Evolutionary conservation across 2,888 invertebrate genomes (phyloP).

Genomic region (Gastracanthus pulcherrimus): DNA sequence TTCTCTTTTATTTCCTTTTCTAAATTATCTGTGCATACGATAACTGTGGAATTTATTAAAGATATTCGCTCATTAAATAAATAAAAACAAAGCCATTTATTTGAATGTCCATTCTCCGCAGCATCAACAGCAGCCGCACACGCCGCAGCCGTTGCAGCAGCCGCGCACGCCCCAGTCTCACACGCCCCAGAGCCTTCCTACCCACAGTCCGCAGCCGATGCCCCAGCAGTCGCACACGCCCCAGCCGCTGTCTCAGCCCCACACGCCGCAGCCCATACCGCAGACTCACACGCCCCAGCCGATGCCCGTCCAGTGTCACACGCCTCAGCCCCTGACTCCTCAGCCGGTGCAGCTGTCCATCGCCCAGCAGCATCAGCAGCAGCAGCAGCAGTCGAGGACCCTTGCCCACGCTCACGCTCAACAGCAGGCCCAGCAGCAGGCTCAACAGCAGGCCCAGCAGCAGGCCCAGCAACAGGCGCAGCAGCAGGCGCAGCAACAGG

Average conservation of each 20-base stretch:
- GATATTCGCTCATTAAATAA: not conserved
- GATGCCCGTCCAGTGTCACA: constrained; percentile 69
- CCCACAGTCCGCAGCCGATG: constrained; percentile 75
- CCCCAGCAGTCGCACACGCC: constrained; percentile 76
- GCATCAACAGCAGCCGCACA: constrained; percentile 75
- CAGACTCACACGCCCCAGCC: constrained; percentile 73
- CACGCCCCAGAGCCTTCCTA: constrained; percentile 71
- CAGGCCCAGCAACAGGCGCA: constrained; percentile 62
- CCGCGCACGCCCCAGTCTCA: constrained; percentile 77
- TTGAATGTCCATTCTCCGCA: constrained; percentile 52
- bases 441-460: constrained; percentile 70
- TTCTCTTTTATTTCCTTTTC: no score
- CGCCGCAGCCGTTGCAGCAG: constrained; percentile 74
- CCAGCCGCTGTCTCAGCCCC: constrained; percentile 70
- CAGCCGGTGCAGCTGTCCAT: constrained; percentile 74
- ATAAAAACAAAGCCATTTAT: not conserved
- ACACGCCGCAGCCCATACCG: constrained; percentile 72
- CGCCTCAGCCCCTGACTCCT: constrained; percentile 72
- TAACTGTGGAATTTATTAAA: not conserved
- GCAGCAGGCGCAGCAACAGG: constrained; percentile 68
- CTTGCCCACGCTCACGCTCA: constrained; percentile 68
- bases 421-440: constrained; percentile 71
- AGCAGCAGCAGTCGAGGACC: constrained; percentile 62
- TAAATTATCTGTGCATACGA: no score
- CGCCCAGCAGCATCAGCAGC: constrained; percentile 72